Base-by-base conservation (phyloP, 2,797 vertebrate species). In the Scomberomorus guttatus region DNA sequence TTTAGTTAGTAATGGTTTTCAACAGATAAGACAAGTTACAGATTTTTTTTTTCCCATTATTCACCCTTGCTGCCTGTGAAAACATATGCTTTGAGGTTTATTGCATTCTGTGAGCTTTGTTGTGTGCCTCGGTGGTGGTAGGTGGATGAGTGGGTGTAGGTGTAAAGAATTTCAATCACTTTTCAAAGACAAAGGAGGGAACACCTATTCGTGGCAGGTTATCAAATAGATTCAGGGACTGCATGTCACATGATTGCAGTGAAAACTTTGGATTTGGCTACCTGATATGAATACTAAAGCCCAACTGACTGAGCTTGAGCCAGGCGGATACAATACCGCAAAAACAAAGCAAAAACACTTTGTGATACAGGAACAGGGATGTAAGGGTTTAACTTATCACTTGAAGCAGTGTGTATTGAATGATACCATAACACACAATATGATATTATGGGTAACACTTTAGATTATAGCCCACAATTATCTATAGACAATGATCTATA, bases 141-240 rank as follows among this genome's bases (percentile, higher is more conserved):
- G 76, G 83, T 63, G 66, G 77, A 74, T 69, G 88, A 80, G 89
- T 82, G 88, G 84, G 87, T 79, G 80, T 62, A 81, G 80, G 83
- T 82, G 89, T 80, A 3, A 84, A 52, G 91, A 94, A 93, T 93
- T 92, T 90, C 92, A 93, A 92, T 92, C 88, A 86, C 85, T 82
- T 89, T 72, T 92, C 87, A 92, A 88, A 93, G 92, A 94, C 92
- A 89, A 90, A 93, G 89, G 79, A 90, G 85, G 83, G 81, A 90
- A 73, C 86, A 82, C 80, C 84, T 80, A 42, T 66, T 77, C 25
- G 75, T 91, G 89, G 86, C 87, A 88, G 89, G 89, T 91, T 90
- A 90, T 94, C 93, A 92, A 84, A 90, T 75, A 88, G 82, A 90
- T 89, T 83, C 72, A 46, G 56, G 79, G 82, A 77, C 87, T 70